Percentiles rank a stretch among this genome's conserved stretches.
These are phyloP conservation scores for Dreissena polymorpha DNA, from an alignment of 1,140 invertebrate species.

Conservation along the genomic window DNA sequence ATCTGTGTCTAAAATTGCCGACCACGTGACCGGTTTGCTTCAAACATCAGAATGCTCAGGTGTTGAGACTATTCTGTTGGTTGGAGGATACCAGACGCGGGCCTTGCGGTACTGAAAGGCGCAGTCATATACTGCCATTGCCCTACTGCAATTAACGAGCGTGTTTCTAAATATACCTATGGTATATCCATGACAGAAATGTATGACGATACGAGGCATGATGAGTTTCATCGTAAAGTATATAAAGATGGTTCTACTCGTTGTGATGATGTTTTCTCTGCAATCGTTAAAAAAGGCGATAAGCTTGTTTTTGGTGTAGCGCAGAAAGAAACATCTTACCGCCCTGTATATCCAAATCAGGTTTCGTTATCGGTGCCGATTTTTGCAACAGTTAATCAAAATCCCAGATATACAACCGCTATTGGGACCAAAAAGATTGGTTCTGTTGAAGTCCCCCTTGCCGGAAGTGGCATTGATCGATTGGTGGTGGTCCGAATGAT, in stretches of 20 bases:
- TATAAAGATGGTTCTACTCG: neutral
- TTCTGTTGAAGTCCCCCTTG: constrained; percentile 5
- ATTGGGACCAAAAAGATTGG: constrained; percentile 17
- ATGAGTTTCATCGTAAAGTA: neutral
- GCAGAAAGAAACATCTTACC: constrained; percentile 15
- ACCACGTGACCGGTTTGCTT: no score
- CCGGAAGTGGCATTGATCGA: constrained; percentile 19
- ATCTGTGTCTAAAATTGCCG: no score
- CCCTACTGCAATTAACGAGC: constrained; percentile 11
- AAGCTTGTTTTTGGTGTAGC: constrained; percentile 4
- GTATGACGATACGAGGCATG: constrained; percentile 4
- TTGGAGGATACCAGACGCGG: constrained; percentile 17
- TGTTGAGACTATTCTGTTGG: no score
- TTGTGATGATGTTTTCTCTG: constrained; percentile 21
- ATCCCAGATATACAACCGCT: constrained; percentile 27
- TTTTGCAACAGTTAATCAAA: neutral
- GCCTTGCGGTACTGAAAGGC: constrained; percentile 11
- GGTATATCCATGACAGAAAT: constrained; percentile 6
- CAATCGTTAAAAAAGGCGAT: constrained; percentile 25
- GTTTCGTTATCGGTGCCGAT: neutral
- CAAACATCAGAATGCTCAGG: no score
- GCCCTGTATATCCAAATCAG: neutral
- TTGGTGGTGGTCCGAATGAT: constrained; percentile 18
- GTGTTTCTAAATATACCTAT: constrained; percentile 35
- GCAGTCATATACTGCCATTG: constrained; percentile 29